These are phyloP conservation scores for Toxotes lorentzi DNA, from an alignment of 2,797 vertebrate species.

Conservation along the genomic window DNA sequence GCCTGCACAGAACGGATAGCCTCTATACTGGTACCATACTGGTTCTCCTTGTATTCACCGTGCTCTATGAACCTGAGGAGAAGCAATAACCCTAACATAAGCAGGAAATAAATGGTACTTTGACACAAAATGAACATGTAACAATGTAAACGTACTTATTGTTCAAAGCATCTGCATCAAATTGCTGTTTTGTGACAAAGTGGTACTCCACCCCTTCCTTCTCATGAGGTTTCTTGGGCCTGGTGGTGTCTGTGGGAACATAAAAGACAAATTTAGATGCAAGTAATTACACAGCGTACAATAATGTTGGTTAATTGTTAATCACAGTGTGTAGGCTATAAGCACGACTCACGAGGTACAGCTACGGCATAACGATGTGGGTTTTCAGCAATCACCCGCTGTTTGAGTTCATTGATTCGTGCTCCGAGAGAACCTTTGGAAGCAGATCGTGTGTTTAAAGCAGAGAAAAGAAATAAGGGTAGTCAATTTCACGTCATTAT, in stretches of 20 bases:
- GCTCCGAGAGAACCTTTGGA: conserved; percentile 92
- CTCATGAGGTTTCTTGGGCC: conserved; percentile 94
- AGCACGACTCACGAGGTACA: conserved; percentile 90
- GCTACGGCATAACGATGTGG: conserved; percentile 94
- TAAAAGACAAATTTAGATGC: neutral
- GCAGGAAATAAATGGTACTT: neutral
- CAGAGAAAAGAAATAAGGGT: neutral
- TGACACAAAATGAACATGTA: neutral
- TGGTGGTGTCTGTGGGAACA: conserved; percentile 89
- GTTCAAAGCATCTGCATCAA: conserved; percentile 91
- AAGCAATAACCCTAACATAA: neutral
- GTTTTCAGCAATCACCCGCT: conserved; percentile 94
- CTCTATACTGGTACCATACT: conserved; percentile 95
- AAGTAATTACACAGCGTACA: neutral
- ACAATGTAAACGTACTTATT: conserved; percentile 89
- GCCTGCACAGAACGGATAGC: conserved; percentile 93
- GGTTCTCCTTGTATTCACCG: conserved; percentile 95
- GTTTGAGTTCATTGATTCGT: conserved; percentile 94
- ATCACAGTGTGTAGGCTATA: neutral
- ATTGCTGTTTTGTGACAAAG: conserved; percentile 94
- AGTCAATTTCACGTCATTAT: neutral
- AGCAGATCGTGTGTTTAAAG: neutral
- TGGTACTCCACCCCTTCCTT: conserved; percentile 97
- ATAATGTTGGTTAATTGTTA: neutral
- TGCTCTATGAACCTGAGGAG: conserved; percentile 92